These are phyloP conservation scores for Elephantulus edwardii DNA, from an alignment of 2,113 vertebrate genomes.

Conservation along the genomic window DNA sequence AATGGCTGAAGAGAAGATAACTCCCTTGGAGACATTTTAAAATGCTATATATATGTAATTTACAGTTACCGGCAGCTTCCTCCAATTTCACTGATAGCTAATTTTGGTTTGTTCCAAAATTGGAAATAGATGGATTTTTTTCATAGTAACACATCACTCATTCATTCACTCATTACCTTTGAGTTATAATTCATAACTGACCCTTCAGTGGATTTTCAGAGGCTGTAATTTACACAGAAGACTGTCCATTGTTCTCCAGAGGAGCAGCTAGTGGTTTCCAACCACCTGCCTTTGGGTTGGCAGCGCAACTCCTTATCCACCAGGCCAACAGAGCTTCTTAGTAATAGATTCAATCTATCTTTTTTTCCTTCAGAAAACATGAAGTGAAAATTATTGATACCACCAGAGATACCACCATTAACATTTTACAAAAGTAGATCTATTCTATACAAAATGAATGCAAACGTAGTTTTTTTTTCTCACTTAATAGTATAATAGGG, in stretches of 20 bases:
- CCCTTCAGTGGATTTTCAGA: too few species aligned
- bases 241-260: too few species aligned
- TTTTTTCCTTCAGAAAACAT: not conserved
- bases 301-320: too few species aligned
- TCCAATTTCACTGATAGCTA: not conserved
- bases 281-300: too few species aligned
- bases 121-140: not conserved
- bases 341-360: too few species aligned
- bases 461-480: accelerated
- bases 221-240: too few species aligned
- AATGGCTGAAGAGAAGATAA: not conserved
- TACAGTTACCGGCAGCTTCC: not conserved
- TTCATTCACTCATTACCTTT: too few species aligned
- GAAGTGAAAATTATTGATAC: not conserved
- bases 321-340: too few species aligned
- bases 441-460: not conserved
- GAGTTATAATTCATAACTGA: too few species aligned
- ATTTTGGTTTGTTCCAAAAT: not conserved
- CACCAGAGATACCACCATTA: not conserved
- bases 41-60: not conserved
- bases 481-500: not conserved
- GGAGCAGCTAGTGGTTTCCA: too few species aligned
- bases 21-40: not conserved
- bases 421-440: too few species aligned
- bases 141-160: not conserved